These are phyloP conservation scores for Deroplatys truncata DNA, from an alignment of 2,888 invertebrate species.

Conservation along the genomic window DNA sequence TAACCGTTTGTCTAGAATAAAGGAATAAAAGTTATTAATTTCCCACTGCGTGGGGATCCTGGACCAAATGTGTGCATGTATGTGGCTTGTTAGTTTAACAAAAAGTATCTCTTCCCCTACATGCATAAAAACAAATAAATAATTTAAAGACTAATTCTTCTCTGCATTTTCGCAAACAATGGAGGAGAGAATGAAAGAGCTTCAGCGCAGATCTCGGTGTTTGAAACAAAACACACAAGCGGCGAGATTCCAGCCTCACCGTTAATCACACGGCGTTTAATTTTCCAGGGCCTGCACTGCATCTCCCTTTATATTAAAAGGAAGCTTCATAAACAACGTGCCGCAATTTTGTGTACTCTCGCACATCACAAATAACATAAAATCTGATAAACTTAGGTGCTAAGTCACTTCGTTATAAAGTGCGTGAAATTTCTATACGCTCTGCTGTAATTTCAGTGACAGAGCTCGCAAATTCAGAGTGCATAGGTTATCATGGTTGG, in stretches of 20 bases:
- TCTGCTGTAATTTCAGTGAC: not conserved
- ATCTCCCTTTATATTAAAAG: not conserved
- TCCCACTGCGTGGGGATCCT: too few species aligned
- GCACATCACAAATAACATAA: not conserved
- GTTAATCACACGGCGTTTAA: not conserved
- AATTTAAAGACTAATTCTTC: not conserved
- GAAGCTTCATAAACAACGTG: not conserved
- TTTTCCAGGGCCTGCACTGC: not conserved
- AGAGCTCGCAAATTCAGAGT: not conserved
- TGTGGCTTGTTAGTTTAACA: too few species aligned
- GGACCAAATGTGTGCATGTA: too few species aligned
- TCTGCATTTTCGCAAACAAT: not conserved
- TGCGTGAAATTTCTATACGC: not conserved
- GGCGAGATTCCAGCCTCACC: too few species aligned
- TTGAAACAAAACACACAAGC: too few species aligned
- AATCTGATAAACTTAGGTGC: not conserved
- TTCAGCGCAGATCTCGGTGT: too few species aligned
- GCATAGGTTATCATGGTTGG: too few species aligned
- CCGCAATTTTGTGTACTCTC: too few species aligned
- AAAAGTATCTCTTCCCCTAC: too few species aligned
- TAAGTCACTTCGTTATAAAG: not conserved
- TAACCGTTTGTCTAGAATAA: too few species aligned
- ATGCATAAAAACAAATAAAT: not conserved
- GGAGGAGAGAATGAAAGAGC: not conserved
- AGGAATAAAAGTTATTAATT: too few species aligned